Base-by-base conservation (phyloP, 2,797 vertebrate genomes). In the Aeoliscus strigatus region DNA sequence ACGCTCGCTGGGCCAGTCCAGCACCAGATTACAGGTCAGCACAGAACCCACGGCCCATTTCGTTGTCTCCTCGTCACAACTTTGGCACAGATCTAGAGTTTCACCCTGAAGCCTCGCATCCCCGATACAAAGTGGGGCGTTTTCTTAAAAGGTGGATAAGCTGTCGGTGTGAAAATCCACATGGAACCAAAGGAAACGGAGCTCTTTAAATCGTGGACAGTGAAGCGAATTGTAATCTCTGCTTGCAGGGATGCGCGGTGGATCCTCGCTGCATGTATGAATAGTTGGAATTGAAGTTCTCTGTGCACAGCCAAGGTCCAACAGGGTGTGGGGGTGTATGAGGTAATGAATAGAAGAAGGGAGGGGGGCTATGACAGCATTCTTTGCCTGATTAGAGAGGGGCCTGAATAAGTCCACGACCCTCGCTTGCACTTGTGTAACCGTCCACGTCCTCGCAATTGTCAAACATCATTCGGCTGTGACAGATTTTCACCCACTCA, bases 1-100 rank as follows among this genome's bases (percentile, higher is more conserved):
- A 31, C 85, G 91, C 15, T 94, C 93, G 3, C 83, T 97, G 14
- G 90, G 91, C 61, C 94, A 95, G 74, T 92, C 92, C 17, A 82
- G 86, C 76, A 90, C 86, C 49, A 84, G 88, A 59, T 70, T 97
- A 47, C 91, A 95, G 92, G 95, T 96, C 46, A 38, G 68, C 26
- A 52, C 51, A 4, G n/a, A 44, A 27, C 55, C 34, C 13, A 9
- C 34, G 52, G n/a, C 8, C 26, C 2, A 30, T 18, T 52, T 39
- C 27, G 7, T 17, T 33, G 3, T 39, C 2, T 15, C 12, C n/a
- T 56, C n/a, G n/a, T n/a, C 8, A 12, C 9, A 5, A 29, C 26
- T 24, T 25, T 6, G 6, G 14, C 25, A 21, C 11, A 44, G 8
- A 40, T 30, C 5, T 16, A 42, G 12, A 7, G 11, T 7, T n/a